Evolutionary conservation across 2,888 invertebrate species (phyloP), one percentile per base, ranked within the genome.

Genomic region (Chesias legatella): DNA sequence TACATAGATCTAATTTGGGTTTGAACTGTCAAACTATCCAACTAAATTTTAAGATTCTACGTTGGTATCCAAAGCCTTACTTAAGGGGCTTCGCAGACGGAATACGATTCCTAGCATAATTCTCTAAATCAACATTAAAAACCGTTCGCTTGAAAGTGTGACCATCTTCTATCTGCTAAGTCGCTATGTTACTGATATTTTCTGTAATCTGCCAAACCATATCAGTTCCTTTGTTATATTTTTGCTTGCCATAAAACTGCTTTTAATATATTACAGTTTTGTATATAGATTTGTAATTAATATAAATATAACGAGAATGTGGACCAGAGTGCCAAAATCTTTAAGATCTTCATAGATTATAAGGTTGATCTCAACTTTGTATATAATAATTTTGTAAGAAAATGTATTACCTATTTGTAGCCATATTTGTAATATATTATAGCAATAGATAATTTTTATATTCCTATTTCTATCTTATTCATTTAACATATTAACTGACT

Each of bases 361-460:
- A 82, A 85, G 79, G 77, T 80, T 78, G 86, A 88, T 88, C 86
- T 88, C 86, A 88, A 74, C 70, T 67, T 38, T 85, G 84, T 85
- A 85, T 71, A 83, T 86, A n/a, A 81, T 51, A 52, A 32, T 47
- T 45, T 40, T 52, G 5, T 17, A 43, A 54, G 56, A 38, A 41
- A 44, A 43, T 45, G 8, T 33, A 36, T 28, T 40, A 44, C 22
- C 33, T 33, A 28, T 33, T 27, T 49, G 31, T 44, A 50, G 36
- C 41, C 29, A 44, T 46, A 43, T 47, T 47, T 45, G 53, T 48
- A 48, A 17, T 17, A n/a, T n/a, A n/a, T n/a, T n/a, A n/a, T n/a
- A n/a, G n/a, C n/a, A n/a, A n/a, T n/a, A n/a, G n/a, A n/a, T n/a
- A n/a, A n/a, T n/a, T n/a, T n/a, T n/a, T 17, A 17, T 17, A 17